Percentiles rank a stretch among this genome's conserved stretches.
Conservation (phyloP, 2,113 vertebrate species). For the Plestiodon gilberti region DNA sequence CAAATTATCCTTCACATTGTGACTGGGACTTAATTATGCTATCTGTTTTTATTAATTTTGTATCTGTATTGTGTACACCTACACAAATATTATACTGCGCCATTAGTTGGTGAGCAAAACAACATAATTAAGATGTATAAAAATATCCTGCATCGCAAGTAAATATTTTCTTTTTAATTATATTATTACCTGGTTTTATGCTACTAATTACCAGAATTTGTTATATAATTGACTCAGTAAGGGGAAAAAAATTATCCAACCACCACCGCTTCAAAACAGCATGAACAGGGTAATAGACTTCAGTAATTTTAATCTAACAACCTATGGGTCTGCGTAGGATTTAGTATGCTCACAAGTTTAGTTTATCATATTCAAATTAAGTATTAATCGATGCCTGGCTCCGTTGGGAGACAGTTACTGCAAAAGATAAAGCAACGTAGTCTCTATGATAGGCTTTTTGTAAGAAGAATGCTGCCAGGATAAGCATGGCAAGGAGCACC, state of each 20-base stretch:
- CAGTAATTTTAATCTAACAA: constrained; percentile 69
- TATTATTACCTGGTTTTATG: constrained; percentile 80
- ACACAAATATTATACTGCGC: constrained; percentile 73
- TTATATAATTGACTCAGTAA: constrained; percentile 79
- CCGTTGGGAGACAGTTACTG: neutral
- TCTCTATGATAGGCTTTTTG: constrained; percentile 34
- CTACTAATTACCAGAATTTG: constrained; percentile 79
- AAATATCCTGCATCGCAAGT: constrained; percentile 68
- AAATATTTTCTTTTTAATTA: constrained; percentile 84
- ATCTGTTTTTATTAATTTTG: constrained; percentile 74
- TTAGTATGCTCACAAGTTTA: constrained; percentile 35
- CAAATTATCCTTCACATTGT: constrained; percentile 72
- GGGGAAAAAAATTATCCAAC: constrained; percentile 69
- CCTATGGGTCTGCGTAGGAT: constrained; percentile 56
- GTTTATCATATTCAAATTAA: constrained; percentile 56
- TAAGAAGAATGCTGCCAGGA: constrained; percentile 38
- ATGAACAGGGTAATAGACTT: constrained; percentile 65
- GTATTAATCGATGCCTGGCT: constrained; percentile 46
- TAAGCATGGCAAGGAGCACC: constrained; percentile 43
- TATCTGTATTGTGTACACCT: constrained; percentile 67
- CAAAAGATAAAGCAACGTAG: constrained; percentile 39
- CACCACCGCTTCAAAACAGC: constrained; percentile 67
- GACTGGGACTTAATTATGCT: constrained; percentile 64
- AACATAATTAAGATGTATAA: constrained; percentile 76
- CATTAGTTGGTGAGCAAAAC: constrained; percentile 68